Evolutionary conservation across 1,140 invertebrate genomes (phyloP), one percentile per base, ranked within the genome.

Genomic region (Drosophila ogumai): DNA sequence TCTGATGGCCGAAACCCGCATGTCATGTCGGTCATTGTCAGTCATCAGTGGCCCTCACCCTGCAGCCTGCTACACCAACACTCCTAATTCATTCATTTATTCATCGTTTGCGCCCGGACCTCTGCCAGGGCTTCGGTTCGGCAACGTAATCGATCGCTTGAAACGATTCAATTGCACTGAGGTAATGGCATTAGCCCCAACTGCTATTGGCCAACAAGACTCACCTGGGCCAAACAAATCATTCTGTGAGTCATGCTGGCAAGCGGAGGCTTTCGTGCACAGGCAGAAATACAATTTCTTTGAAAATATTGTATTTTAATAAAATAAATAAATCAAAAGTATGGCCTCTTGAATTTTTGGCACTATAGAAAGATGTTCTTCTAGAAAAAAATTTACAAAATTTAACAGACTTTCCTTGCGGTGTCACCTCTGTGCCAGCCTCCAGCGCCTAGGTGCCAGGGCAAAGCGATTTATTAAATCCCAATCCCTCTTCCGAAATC

Each of bases 161-260:
- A 76, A 63, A 64, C 50, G 81, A 44, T 82, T 79, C 67, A 79
- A 82, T 79, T 66, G 75, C 75, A 63, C 58, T 65, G 28, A 50
- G 44, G 28, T 59, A 72, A 72, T 50, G 44, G 44, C 69, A 59
- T 59, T 72, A 72, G 66, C n/a, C 32, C 46, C 22, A 67, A 43
- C 66, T 55, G 47, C n/a, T 19, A 7, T 36, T 59, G 61, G 31
- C 47, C 66, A 34, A 22, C 58, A 65, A 38, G 52, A 65, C 17
- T 44, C 56, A 34, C 38, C 61, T 50, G 64, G 28, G 61, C 34
- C 65, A 38, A 55, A 50, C 65, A 68, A 69, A 69, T 69, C 50
- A 57, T 69, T 71, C 65, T 15, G 40, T 47, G 50, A 71, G 68
- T 71, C 68, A 71, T 69, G 41, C 15, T 19, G 13, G 12, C 7